Conservation (phyloP, 2,797 vertebrate genomes). For the Sparus aurata region DNA sequence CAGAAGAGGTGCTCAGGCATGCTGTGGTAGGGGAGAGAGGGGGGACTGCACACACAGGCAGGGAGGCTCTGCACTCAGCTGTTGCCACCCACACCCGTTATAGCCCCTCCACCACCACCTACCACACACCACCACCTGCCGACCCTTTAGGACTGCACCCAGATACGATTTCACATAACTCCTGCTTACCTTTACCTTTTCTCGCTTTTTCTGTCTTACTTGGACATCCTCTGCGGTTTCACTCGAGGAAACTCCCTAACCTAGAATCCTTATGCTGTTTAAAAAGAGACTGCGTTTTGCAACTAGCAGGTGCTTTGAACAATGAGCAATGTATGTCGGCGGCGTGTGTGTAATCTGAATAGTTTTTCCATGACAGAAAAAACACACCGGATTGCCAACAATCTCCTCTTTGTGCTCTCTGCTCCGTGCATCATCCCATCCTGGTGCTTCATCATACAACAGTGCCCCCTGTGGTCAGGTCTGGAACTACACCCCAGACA, state of each 20-base stretch:
- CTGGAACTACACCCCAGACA: conserved; percentile 37
- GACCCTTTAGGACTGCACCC: conserved; percentile 61
- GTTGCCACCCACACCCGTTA: conserved; percentile 84
- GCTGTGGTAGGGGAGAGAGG: conserved; percentile 68
- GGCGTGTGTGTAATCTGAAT: conserved; percentile 46
- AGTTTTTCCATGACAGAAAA: conserved; percentile 66
- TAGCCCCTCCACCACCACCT: conserved; percentile 63
- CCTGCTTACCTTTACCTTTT: conserved; percentile 73
- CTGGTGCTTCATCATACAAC: conserved; percentile 65
- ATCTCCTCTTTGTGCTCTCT: conserved; percentile 71
- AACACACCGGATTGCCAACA: conserved; percentile 61
- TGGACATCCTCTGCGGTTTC: conserved; percentile 23
- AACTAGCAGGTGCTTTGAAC: conserved; percentile 62
- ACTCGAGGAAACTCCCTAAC: conserved; percentile 31
- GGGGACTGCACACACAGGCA: conserved; percentile 65
- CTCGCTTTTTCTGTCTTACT: conserved; percentile 28
- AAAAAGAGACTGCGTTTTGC: conserved; percentile 36
- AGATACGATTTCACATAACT: conserved; percentile 83
- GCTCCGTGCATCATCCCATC: conserved; percentile 42
- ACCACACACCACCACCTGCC: conserved; percentile 70
- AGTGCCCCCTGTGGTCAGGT: conserved; percentile 79
- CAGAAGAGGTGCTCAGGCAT: conserved; percentile 86
- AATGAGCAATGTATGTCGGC: conserved; percentile 34
- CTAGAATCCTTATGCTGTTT: conserved; percentile 46
- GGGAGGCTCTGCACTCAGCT: conserved; percentile 76